Percentiles rank a stretch among this genome's conserved stretches.
Evolutionary conservation across 1,140 invertebrate species (phyloP).

Genomic region (Aphaenogaster ashmeadi): DNA sequence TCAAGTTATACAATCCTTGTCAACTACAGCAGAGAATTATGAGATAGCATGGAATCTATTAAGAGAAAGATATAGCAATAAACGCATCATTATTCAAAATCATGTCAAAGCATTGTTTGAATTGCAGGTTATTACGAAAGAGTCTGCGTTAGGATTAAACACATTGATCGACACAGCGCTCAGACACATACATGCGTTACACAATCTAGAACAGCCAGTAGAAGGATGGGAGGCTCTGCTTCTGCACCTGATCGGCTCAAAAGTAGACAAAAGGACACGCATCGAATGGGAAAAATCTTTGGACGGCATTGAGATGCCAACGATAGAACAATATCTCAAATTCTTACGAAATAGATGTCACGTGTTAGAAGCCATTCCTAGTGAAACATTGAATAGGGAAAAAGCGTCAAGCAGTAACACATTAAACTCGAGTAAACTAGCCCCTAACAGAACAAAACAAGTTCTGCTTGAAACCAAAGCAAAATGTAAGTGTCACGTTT

Average conservation of each 20-base stretch:
- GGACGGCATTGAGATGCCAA: not conserved
- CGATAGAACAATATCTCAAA: not conserved
- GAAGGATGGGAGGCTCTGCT: not conserved
- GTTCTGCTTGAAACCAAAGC: not conserved
- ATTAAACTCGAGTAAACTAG: not conserved
- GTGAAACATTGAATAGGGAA: not conserved
- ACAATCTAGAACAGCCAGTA: not conserved
- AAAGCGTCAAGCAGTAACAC: not conserved
- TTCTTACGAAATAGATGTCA: not conserved
- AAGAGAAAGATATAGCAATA: not conserved
- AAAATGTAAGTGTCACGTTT: not conserved
- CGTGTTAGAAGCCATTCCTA: not conserved
- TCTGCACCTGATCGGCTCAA: not conserved
- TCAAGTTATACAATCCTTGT: not conserved
- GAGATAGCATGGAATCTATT: not conserved
- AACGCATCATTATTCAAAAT: not conserved
- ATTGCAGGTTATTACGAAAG: too few relatives aligned
- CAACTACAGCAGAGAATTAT: not conserved
- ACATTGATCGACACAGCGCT: not conserved
- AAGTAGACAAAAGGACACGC: not conserved
- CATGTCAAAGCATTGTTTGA: not conserved
- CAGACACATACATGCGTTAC: not conserved
- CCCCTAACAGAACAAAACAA: not conserved
- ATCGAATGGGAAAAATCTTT: not conserved
- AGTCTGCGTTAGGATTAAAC: too few relatives aligned